phyloP scores from a whole-genome alignment of 2,888 invertebrate species.

The Drosophila neotestacea region DNA sequence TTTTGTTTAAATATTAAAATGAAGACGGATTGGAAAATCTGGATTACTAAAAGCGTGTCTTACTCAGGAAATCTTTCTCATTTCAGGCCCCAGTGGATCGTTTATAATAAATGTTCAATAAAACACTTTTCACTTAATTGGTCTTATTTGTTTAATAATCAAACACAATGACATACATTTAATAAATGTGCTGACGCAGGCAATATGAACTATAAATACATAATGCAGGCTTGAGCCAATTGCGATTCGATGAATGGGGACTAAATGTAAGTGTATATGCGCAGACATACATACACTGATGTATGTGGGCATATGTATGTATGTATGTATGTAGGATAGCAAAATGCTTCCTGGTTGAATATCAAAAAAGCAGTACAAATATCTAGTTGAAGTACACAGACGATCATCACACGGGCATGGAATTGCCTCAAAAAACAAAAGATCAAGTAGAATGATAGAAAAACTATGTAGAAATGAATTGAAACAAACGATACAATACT shows the following conservation, averaged over 20 bases:
- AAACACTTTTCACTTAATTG: constrained; percentile 4
- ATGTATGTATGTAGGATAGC: constrained; percentile 21
- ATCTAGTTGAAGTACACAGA: constrained; percentile 46
- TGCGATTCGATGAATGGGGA: constrained; percentile 35
- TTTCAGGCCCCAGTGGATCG: background rate
- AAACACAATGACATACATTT: constrained; percentile 25
- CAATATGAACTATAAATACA: constrained; percentile 29
- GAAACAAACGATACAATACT: constrained; percentile 30
- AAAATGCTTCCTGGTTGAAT: constrained; percentile 15
- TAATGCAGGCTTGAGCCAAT: constrained; percentile 17
- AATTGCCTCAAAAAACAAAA: constrained; percentile 6
- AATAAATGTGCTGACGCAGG: constrained; percentile 14
- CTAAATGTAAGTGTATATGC: constrained; percentile 26
- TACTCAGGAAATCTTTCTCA: background rate
- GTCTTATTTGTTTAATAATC: constrained; percentile 12
- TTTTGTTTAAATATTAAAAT: no score
- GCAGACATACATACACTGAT: constrained; percentile 6
- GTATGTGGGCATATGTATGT: constrained; percentile 5
- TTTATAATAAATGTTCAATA: background rate
- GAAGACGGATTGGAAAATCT: no score
- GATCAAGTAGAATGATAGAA: background rate
- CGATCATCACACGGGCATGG: constrained; percentile 42
- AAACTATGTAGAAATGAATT: background rate
- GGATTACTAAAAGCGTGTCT: no score
- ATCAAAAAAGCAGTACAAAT: constrained; percentile 46